Percentiles rank a stretch among this genome's conserved stretches.
Evolutionary conservation across 2,888 invertebrate genomes (phyloP).

Genomic region (Tetrapedia diversipes): DNA sequence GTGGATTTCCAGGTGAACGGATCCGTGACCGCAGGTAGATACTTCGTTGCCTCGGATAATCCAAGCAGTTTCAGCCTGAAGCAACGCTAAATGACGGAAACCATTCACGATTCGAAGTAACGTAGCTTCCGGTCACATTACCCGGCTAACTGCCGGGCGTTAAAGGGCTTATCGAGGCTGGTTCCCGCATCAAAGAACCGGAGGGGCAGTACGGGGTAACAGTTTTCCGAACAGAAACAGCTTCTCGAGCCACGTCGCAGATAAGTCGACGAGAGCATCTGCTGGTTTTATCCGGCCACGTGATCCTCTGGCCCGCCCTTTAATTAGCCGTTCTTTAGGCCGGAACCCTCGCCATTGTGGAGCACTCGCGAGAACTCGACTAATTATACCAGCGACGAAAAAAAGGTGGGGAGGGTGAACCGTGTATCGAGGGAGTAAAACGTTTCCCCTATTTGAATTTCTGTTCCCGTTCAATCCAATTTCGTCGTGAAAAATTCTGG

Average conservation of each 20-base stretch:
- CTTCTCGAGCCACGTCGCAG: slow-evolving; percentile 45
- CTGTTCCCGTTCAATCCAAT: slow-evolving; percentile 33
- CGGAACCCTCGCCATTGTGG: slow-evolving; percentile 11
- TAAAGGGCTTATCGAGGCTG: slow-evolving; percentile 62
- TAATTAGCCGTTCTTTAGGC: slow-evolving; percentile 48
- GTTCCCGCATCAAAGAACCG: slow-evolving; percentile 51
- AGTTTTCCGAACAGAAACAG: slow-evolving; percentile 12
- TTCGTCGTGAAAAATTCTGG: neutral
- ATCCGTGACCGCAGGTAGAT: no score
- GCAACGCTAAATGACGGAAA: no score
- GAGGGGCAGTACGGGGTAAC: neutral
- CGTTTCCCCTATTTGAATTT: slow-evolving; percentile 30
- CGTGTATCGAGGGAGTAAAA: slow-evolving; percentile 13
- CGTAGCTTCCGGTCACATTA: neutral
- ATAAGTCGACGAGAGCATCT: slow-evolving; percentile 45
- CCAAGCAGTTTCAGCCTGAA: no score
- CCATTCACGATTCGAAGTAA: slow-evolving; percentile 10
- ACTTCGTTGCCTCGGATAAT: no score
- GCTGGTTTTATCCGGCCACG: slow-evolving; percentile 28
- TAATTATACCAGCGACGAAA: slow-evolving; percentile 39
- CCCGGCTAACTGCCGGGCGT: slow-evolving; percentile 45
- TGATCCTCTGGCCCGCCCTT: slow-evolving; percentile 36
- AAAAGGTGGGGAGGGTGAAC: slow-evolving; percentile 27
- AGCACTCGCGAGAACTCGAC: slow-evolving; percentile 24
- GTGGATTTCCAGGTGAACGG: no score